Percentiles rank a stretch among this genome's conserved stretches.
Evolutionary conservation across 2,888 invertebrate genomes (phyloP).

Genomic region (Poecilobothrus nobilitatus): DNA sequence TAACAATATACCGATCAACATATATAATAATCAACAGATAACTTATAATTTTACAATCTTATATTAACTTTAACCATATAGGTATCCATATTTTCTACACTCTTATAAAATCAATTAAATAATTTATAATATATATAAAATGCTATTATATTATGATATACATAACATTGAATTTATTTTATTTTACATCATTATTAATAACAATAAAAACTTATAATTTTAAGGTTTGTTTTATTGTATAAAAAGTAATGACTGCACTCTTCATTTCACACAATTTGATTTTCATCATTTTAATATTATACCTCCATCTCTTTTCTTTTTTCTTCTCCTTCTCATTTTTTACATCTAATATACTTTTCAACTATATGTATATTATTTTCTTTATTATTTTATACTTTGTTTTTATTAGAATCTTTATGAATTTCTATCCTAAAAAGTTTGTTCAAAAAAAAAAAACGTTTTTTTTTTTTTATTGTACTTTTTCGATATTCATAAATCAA

Average conservation of each 20-base stretch:
- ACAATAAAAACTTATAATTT: background rate
- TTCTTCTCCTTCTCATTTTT: background rate
- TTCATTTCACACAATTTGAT: background rate
- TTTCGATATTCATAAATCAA: constrained; percentile 1
- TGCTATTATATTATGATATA: background rate
- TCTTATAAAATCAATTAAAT: no score
- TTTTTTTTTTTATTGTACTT: background rate
- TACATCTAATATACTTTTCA: no score
- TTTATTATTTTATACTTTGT: background rate
- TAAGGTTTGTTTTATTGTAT: background rate
- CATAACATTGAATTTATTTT: background rate
- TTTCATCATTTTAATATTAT: background rate
- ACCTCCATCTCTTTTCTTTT: background rate
- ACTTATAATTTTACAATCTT: no score
- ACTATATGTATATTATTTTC: no score
- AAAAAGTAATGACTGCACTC: background rate
- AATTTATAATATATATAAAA: no score
- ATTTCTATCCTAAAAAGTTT: no score
- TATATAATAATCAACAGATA: no score
- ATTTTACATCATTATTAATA: background rate
- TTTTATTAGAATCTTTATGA: background rate
- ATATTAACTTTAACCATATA: no score
- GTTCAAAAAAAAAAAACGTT: no score
- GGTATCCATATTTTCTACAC: no score
- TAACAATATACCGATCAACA: no score